These are phyloP conservation scores for Patella depressa DNA, from an alignment of 2,888 invertebrate genomes.

Conservation along the genomic window DNA sequence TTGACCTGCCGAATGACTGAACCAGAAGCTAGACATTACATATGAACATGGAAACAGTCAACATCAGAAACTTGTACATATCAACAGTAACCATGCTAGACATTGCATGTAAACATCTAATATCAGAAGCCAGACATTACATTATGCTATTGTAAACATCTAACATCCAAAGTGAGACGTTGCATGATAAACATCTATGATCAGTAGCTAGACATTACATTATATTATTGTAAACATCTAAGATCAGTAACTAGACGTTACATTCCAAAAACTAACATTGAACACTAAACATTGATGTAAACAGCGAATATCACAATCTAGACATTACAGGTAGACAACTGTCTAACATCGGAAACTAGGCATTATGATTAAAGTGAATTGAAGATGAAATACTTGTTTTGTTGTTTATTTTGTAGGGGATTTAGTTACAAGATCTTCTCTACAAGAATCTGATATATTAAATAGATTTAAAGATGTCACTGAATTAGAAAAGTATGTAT, in stretches of 20 bases:
- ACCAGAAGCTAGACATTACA: no score
- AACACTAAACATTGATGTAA: no score
- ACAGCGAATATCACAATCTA: no score
- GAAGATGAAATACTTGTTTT: background rate
- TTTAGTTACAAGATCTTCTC: slow-evolving; percentile 30
- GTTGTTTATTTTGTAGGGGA: slow-evolving; percentile 43
- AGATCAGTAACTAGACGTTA: no score
- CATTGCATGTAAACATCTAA: background rate
- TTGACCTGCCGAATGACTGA: no score
- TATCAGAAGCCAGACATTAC: background rate
- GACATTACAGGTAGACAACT: no score
- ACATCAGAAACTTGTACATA: background rate
- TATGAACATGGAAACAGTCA: background rate
- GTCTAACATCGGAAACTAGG: no score
- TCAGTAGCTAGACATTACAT: no score
- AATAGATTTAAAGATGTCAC: slow-evolving; percentile 41
- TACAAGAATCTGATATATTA: slow-evolving; percentile 36
- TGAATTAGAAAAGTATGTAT: slow-evolving; percentile 43
- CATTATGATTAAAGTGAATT: no score
- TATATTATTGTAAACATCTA: no score
- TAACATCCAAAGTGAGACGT: no score
- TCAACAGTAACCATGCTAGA: background rate
- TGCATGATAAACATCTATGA: background rate
- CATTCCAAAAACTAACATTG: no score
- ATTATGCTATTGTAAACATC: background rate